Conservation (phyloP, 2,797 vertebrate species). For the Xenentodon cancila region DNA sequence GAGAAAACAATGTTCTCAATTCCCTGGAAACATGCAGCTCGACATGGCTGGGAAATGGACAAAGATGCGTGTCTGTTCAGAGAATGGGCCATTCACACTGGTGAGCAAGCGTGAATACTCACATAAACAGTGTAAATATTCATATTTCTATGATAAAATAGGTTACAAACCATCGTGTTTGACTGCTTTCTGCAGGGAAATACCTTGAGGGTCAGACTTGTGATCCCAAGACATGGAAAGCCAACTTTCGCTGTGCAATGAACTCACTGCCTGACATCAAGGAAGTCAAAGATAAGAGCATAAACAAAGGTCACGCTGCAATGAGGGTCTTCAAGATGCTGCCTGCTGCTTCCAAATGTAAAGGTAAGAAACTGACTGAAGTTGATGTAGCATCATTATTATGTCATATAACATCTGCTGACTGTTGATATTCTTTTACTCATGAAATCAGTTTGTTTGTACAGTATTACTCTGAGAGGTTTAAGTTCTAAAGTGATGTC, state of each 20-base stretch:
- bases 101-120: conserved; percentile 69
- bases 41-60: conserved; percentile 95
- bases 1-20: conserved; percentile 91
- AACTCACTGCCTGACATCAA: conserved; percentile 95
- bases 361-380: conserved; percentile 65
- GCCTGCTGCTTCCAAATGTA: conserved; percentile 75
- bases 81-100: conserved; percentile 96
- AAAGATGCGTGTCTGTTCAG: conserved; percentile 95
- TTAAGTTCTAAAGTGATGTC: conserved; percentile 10
- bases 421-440: not conserved
- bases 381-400: not conserved
- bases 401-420: not conserved
- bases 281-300: conserved; percentile 92
- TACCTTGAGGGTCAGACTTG: conserved; percentile 82
- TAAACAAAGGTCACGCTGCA: conserved; percentile 93
- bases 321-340: conserved; percentile 95
- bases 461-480: not conserved
- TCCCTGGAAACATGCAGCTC: conserved; percentile 97
- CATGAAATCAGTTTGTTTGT: not conserved
- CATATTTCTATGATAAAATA: not conserved
- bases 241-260: conserved; percentile 98
- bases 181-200: conserved; percentile 82
- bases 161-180: not conserved
- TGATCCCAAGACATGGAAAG: conserved; percentile 98
- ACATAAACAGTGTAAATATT: not conserved